A percentile compares a stretch with the other conserved stretches of the same genome.
phyloP scores from a whole-genome alignment of 2,888 invertebrate species.

The Ctenicera cuprea region DNA sequence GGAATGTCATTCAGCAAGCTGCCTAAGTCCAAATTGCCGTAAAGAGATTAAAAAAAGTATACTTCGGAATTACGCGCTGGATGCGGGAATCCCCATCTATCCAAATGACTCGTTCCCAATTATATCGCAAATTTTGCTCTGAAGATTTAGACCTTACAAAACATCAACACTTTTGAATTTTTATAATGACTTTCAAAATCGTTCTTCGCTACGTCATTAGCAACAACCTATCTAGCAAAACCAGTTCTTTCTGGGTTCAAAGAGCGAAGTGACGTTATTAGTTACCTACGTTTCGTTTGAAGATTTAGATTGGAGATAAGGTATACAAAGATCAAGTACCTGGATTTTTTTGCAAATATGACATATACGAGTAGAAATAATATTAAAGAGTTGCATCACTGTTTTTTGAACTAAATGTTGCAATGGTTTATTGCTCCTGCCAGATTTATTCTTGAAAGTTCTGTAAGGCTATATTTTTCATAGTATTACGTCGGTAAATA shows the following conservation, averaged over 20 bases:
- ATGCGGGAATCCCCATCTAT: slow-evolving; percentile 29
- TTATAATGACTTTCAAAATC: slow-evolving; percentile 20
- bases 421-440: too few species aligned
- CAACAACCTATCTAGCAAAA: background rate
- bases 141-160: background rate
- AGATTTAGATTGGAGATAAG: background rate
- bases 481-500: too few species aligned
- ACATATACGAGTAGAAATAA: background rate
- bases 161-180: background rate
- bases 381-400: too few species aligned
- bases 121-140: too few species aligned
- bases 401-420: too few species aligned
- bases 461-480: too few species aligned
- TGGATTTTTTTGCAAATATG: slow-evolving; percentile 1
- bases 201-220: slow-evolving; percentile 3
- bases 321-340: slow-evolving; percentile 9
- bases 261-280: slow-evolving; percentile 12
- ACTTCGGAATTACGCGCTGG: slow-evolving; percentile 14
- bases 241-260: slow-evolving; percentile 10
- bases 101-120: too few species aligned
- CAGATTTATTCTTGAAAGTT: too few species aligned
- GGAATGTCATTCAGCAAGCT: slow-evolving; percentile 49
- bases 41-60: slow-evolving; percentile 8
- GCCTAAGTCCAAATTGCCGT: slow-evolving; percentile 20
- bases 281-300: background rate